These are phyloP conservation scores for Eutrigla gurnardus DNA, from an alignment of 2,797 vertebrate species.

Conservation along the genomic window DNA sequence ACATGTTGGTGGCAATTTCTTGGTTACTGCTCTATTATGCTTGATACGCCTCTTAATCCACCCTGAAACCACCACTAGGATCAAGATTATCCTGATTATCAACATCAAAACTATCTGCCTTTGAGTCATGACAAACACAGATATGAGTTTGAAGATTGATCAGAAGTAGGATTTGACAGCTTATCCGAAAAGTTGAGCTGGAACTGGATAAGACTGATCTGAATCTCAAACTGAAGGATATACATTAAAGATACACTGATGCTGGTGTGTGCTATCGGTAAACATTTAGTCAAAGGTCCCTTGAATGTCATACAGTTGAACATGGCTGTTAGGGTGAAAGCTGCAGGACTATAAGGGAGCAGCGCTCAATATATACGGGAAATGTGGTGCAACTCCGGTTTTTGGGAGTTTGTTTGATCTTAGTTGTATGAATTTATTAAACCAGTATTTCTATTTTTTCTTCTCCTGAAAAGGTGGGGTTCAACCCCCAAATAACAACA, in stretches of 20 bases:
- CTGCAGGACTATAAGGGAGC: background rate
- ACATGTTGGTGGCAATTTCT: slow-evolving; percentile 36
- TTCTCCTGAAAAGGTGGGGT: background rate
- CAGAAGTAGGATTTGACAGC: slow-evolving; percentile 45
- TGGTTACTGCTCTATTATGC: slow-evolving; percentile 34
- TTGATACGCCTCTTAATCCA: slow-evolving; percentile 48
- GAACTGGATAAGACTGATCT: slow-evolving; percentile 39
- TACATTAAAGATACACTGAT: slow-evolving; percentile 17
- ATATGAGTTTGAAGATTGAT: slow-evolving; percentile 46
- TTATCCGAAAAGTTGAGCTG: slow-evolving; percentile 35
- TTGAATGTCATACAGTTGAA: slow-evolving; percentile 20
- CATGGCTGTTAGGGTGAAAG: background rate
- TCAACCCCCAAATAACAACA: background rate
- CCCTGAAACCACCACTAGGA: slow-evolving; percentile 56
- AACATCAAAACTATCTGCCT: slow-evolving; percentile 49
- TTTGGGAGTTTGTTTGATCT: background rate
- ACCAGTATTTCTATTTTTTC: background rate
- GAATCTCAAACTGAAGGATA: slow-evolving; percentile 47
- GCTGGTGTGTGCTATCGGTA: slow-evolving; percentile 17
- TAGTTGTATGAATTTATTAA: background rate
- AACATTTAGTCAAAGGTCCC: slow-evolving; percentile 15
- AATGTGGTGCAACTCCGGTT: background rate
- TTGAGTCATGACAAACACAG: slow-evolving; percentile 42
- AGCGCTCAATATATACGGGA: background rate
- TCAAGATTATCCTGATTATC: slow-evolving; percentile 62